phyloP scores from a whole-genome alignment of 1,140 invertebrate genomes.

The Tyrophagus putrescentiae region DNA sequence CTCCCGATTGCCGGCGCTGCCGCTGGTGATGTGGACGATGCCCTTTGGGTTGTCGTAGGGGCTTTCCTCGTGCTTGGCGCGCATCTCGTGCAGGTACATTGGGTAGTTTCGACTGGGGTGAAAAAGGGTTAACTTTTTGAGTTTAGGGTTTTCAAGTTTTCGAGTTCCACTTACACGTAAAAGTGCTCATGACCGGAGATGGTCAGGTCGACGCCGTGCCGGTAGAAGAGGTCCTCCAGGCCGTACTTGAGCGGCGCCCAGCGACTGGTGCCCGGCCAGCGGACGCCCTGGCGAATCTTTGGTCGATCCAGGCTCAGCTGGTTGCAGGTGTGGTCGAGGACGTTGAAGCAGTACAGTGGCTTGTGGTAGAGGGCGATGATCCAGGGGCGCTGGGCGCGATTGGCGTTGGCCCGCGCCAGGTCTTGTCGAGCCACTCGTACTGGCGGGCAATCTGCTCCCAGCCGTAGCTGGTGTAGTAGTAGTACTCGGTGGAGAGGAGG shows the following conservation, averaged over 20 bases:
- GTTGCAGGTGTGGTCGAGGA: background rate
- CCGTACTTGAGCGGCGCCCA: constrained; percentile 31
- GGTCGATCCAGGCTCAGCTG: background rate
- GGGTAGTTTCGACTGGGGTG: constrained; percentile 68
- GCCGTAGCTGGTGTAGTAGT: constrained; percentile 64
- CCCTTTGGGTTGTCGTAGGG: constrained; percentile 75
- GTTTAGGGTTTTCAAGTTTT: background rate
- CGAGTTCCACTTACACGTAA: constrained; percentile 72
- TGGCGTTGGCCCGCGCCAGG: constrained; percentile 46
- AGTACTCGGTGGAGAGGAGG: constrained; percentile 80
- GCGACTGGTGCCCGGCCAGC: background rate
- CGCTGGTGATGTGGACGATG: constrained; percentile 80
- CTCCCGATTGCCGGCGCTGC: constrained; percentile 34
- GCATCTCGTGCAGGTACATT: constrained; percentile 54
- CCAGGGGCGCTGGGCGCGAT: constrained; percentile 62
- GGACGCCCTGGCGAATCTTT: constrained; percentile 27
- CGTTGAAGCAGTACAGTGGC: constrained; percentile 45
- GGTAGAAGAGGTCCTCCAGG: constrained; percentile 57
- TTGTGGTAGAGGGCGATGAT: constrained; percentile 45
- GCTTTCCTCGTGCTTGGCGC: constrained; percentile 34
- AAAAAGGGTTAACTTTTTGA: background rate
- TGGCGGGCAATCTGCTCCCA: constrained; percentile 61
- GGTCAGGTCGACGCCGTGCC: constrained; percentile 79
- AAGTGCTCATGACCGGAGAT: constrained; percentile 95
- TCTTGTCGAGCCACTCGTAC: constrained; percentile 77